phyloP scores from a whole-genome alignment of 2,113 vertebrate species.

The Anguilla japonica region DNA sequence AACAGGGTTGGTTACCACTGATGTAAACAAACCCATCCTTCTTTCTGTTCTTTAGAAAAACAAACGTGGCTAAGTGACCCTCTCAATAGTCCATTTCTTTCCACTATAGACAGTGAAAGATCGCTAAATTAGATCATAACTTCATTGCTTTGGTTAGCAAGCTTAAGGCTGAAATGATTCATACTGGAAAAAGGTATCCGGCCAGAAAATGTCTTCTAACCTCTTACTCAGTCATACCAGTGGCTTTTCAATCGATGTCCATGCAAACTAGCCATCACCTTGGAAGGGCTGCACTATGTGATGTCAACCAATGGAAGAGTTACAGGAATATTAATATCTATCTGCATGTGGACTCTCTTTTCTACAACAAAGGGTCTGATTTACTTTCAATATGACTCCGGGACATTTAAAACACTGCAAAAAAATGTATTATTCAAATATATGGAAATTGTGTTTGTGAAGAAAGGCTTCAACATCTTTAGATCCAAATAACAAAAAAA shows the following conservation, averaged over 20 bases:
- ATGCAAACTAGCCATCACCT: background rate
- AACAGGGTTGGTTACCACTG: no score
- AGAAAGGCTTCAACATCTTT: no score
- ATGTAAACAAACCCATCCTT: background rate
- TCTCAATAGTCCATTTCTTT: background rate
- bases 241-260: background rate
- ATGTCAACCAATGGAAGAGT: no score
- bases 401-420: no score
- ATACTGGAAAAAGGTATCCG: background rate
- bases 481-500: no score
- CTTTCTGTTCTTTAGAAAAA: background rate
- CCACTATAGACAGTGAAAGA: background rate
- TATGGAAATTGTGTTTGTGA: no score
- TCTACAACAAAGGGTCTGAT: no score
- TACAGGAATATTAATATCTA: no score
- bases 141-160: background rate
- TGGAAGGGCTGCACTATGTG: no score
- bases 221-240: background rate
- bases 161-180: background rate
- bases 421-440: no score
- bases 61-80: background rate
- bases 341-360: no score
- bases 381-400: no score
- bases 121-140: background rate
- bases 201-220: background rate